phyloP scores from a whole-genome alignment of 2,888 invertebrate genomes.

The Aplocera efformata region DNA sequence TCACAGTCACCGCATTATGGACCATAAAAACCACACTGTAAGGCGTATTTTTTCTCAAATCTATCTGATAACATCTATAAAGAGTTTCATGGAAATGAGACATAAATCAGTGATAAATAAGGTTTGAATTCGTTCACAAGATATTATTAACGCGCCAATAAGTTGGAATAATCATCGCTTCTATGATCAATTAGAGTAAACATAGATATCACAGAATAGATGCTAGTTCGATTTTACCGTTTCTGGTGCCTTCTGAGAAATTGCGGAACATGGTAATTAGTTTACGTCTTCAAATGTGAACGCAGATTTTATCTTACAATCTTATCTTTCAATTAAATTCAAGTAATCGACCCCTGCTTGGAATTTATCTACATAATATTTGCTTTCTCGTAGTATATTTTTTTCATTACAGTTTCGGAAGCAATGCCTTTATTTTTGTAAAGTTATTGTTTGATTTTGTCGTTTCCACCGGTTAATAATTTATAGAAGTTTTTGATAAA shows the following conservation, averaged over 20 bases:
- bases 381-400: no score
- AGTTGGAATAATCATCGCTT: constrained; percentile 23
- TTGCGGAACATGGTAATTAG: constrained; percentile 26
- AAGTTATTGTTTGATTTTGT: no score
- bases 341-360: no score
- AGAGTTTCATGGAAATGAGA: constrained; percentile 8
- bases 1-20: constrained; percentile 10
- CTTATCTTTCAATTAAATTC: no score
- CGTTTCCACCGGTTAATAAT: no score
- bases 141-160: constrained; percentile 27
- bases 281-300: neutral
- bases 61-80: constrained; percentile 7
- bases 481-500: no score
- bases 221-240: constrained; percentile 22
- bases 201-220: constrained; percentile 4
- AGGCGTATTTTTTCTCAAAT: constrained; percentile 16
- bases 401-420: no score
- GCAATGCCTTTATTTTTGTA: no score
- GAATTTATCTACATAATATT: no score
- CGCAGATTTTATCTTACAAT: no score
- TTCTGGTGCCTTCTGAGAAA: constrained; percentile 25
- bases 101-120: constrained; percentile 12
- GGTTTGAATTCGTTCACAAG: constrained; percentile 9
- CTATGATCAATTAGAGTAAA: constrained; percentile 33
- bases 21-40: constrained; percentile 17